Conservation (phyloP, 2,888 invertebrate genomes). For the Dolomedes plantarius region DNA sequence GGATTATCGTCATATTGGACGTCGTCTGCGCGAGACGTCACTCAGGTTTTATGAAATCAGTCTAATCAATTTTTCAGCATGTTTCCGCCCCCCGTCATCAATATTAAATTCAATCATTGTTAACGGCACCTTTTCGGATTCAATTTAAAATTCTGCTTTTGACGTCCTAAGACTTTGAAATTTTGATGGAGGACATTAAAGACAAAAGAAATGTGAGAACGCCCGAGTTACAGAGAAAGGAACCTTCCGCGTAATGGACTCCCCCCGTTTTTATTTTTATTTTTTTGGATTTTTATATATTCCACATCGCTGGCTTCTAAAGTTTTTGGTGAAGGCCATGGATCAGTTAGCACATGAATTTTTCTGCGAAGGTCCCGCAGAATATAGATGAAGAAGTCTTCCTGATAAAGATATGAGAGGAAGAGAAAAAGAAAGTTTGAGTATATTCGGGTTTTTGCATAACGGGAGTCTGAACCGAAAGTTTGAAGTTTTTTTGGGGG, state of each 20-base stretch:
- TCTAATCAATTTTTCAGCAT: neutral
- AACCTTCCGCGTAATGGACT: neutral
- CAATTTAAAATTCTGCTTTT: constrained; percentile 8
- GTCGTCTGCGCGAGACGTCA: too few species aligned
- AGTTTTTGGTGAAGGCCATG: neutral
- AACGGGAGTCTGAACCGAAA: too few species aligned
- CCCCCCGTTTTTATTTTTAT: too few species aligned
- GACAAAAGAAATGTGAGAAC: constrained; percentile 9
- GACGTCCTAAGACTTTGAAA: neutral
- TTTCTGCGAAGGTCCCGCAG: neutral
- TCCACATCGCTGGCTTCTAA: neutral
- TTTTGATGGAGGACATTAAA: constrained; percentile 8
- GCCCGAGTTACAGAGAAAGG: neutral
- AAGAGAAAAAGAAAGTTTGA: too few species aligned
- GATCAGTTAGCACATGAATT: constrained; percentile 3
- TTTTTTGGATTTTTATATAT: neutral
- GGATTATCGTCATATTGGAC: too few species aligned
- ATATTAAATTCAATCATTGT: neutral
- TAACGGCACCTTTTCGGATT: neutral
- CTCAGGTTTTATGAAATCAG: neutral
- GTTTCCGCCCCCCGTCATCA: neutral
- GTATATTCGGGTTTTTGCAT: too few species aligned
- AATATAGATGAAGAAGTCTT: neutral
- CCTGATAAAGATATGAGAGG: too few species aligned
- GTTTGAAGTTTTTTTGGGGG: too few species aligned